Evolutionary conservation across 2,888 invertebrate species (phyloP).

Genomic region (Macrophya alboannulata): DNA sequence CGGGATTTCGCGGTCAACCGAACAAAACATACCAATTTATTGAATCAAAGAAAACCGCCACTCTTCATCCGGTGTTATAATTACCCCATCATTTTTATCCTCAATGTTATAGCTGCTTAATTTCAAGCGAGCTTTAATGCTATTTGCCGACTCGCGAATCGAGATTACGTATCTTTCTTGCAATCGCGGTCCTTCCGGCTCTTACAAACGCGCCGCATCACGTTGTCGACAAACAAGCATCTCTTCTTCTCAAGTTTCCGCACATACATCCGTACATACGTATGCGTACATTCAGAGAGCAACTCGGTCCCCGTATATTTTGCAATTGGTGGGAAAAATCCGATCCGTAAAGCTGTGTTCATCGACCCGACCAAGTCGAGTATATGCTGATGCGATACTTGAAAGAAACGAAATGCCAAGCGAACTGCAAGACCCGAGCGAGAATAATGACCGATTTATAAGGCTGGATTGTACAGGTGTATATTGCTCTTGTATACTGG

Average conservation of each 20-base stretch:
- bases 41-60: conserved; percentile 22
- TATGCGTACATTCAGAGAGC: not conserved
- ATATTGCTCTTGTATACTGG: not conserved
- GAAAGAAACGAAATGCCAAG: conserved; percentile 22
- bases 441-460: not conserved
- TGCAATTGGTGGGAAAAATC: conserved; percentile 14
- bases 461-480: not conserved
- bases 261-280: not conserved
- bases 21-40: conserved; percentile 20
- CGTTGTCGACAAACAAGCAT: conserved; percentile 13
- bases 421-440: not conserved
- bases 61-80: conserved; percentile 29
- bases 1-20: not conserved
- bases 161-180: conserved; percentile 5
- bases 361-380: conserved; percentile 16
- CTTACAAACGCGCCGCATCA: not conserved
- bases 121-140: conserved; percentile 21
- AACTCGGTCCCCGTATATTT: not conserved
- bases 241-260: conserved; percentile 41
- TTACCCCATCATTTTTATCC: conserved; percentile 7
- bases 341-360: conserved; percentile 27
- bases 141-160: conserved; percentile 15
- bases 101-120: not conserved
- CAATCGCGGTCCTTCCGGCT: conserved; percentile 3
- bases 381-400: conserved; percentile 3